These are phyloP conservation scores for Geococcyx californianus DNA, from an alignment of 2,113 vertebrate species.

Conservation along the genomic window DNA sequence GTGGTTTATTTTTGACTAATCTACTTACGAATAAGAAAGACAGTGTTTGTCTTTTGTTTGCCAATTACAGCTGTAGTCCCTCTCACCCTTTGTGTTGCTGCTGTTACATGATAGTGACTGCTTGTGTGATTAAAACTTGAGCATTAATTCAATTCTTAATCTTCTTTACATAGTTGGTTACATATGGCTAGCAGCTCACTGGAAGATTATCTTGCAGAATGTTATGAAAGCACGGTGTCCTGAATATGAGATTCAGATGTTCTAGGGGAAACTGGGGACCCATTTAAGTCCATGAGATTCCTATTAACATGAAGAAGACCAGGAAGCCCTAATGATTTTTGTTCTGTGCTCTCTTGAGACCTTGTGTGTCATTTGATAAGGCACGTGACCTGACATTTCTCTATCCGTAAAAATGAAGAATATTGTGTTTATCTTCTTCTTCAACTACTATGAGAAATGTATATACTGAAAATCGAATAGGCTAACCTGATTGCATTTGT, in stretches of 20 bases:
- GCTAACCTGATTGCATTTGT: not conserved
- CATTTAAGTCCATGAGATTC: not conserved
- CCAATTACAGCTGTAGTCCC: not conserved
- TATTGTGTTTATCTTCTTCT: not conserved
- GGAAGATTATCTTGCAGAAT: not conserved
- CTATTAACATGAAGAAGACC: not conserved
- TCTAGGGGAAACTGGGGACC: not conserved
- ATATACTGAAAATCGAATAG: not conserved
- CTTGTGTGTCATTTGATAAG: not conserved
- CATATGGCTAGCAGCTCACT: not conserved
- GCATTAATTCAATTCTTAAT: conserved; percentile 44
- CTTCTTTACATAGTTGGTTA: not conserved
- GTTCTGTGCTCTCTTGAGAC: not conserved
- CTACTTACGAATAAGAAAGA: not conserved
- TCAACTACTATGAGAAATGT: not conserved
- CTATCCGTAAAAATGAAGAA: not conserved
- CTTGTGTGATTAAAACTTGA: not conserved
- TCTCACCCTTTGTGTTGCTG: not conserved
- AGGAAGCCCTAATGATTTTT: not conserved
- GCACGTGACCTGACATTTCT: not conserved
- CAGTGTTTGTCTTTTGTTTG: not conserved
- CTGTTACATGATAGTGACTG: not conserved
- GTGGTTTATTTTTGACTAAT: conserved; percentile 17
- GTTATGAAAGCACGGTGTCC: not conserved
- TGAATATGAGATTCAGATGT: not conserved